A percentile compares a stretch with the other conserved stretches of the same genome.
Conservation (phyloP, 2,113 vertebrate species). For the human region DNA sequence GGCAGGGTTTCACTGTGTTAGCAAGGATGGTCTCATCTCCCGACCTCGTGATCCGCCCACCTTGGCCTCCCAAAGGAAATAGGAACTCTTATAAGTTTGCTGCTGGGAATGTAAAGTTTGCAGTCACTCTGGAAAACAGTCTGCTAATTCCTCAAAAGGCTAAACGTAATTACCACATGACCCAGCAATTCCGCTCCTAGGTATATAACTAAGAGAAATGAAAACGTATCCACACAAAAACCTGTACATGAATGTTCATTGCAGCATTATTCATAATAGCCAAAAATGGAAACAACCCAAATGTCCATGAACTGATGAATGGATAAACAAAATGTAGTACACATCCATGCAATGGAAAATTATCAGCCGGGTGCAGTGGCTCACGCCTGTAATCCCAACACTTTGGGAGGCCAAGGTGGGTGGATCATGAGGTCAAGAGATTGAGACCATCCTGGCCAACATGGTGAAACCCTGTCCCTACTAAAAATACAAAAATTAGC, state of each 20-base stretch:
- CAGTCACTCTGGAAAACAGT: neutral
- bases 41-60: too few relatives aligned
- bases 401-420: too few relatives aligned
- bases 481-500: too few relatives aligned
- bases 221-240: neutral
- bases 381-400: too few relatives aligned
- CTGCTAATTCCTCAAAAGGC: neutral
- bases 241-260: neutral
- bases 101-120: neutral
- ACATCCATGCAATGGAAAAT: neutral
- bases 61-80: neutral
- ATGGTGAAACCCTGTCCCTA: too few relatives aligned
- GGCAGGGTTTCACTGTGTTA: too few relatives aligned
- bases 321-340: neutral
- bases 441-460: too few relatives aligned
- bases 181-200: neutral
- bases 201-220: neutral
- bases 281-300: neutral
- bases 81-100: neutral
- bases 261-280: neutral
- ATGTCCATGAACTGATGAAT: neutral
- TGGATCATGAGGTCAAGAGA: too few relatives aligned
- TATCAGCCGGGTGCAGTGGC: too few relatives aligned
- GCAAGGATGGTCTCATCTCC: too few relatives aligned
- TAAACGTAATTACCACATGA: neutral